Conservation (phyloP, 2,888 invertebrate genomes). For the Charanyca ferruginea region DNA sequence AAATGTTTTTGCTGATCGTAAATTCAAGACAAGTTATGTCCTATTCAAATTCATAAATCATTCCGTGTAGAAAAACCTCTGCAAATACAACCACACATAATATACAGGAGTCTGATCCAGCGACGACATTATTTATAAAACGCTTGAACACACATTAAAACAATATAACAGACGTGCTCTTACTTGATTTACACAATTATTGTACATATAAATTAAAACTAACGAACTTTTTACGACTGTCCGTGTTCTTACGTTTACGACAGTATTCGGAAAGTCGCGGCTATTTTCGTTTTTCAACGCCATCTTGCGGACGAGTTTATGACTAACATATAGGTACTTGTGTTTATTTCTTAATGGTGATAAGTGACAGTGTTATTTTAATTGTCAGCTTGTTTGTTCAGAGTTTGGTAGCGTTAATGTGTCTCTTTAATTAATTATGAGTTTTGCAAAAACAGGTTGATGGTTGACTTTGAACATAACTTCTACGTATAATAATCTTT, state of each 20-base stretch:
- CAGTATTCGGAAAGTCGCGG: constrained; percentile 55
- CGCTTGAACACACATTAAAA: constrained; percentile 65
- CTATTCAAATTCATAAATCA: constrained; percentile 26
- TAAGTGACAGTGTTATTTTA: constrained; percentile 45
- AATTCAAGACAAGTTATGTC: constrained; percentile 30
- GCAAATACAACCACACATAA: neutral
- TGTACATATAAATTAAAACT: constrained; percentile 79
- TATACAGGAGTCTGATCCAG: constrained; percentile 42
- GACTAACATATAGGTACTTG: constrained; percentile 39
- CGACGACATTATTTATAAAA: constrained; percentile 59
- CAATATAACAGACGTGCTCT: constrained; percentile 54
- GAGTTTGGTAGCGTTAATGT: constrained; percentile 18
- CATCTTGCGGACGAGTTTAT: constrained; percentile 58
- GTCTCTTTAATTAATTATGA: constrained; percentile 7
- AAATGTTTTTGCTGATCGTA: constrained; percentile 18
- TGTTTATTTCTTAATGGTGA: constrained; percentile 48
- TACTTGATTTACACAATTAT: constrained; percentile 78
- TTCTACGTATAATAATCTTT: neutral
- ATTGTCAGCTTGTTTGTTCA: constrained; percentile 34
- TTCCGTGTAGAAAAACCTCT: constrained; percentile 3
- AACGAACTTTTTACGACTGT: constrained; percentile 82
- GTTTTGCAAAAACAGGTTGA: constrained; percentile 8
- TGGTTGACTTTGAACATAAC: neutral
- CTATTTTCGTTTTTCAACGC: constrained; percentile 64
- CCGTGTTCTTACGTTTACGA: constrained; percentile 70